Evolutionary conservation across 2,888 invertebrate genomes (phyloP).

Genomic region (Cosmia pyralina): DNA sequence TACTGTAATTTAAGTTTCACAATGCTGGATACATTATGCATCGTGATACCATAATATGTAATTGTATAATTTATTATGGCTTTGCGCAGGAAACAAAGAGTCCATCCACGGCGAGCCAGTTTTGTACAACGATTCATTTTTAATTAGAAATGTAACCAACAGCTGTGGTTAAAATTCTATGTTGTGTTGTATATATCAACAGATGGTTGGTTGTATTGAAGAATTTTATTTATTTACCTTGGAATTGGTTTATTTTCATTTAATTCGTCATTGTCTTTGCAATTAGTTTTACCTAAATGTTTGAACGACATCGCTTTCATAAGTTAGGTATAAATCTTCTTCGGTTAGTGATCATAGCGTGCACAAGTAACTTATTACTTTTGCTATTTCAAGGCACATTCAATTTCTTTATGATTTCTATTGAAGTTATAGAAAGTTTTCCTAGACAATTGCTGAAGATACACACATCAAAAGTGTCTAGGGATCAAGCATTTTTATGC

Average conservation of each 20-base stretch:
- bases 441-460: background rate
- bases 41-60: slow-evolving; percentile 15
- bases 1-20: slow-evolving; percentile 16
- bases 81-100: background rate
- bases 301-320: background rate
- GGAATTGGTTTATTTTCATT: background rate
- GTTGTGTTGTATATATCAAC: background rate
- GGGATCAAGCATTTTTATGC: too few relatives aligned
- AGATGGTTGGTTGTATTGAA: background rate
- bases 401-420: slow-evolving; percentile 5
- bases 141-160: slow-evolving; percentile 9
- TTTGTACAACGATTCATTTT: slow-evolving; percentile 13
- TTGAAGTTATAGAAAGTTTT: background rate
- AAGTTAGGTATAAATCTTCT: background rate
- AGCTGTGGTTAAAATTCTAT: background rate
- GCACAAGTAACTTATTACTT: background rate
- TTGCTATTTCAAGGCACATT: background rate
- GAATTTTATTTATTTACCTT: background rate
- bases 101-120: background rate
- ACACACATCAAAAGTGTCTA: too few relatives aligned
- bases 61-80: slow-evolving; percentile 25
- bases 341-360: slow-evolving; percentile 6
- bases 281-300: background rate
- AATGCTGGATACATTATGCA: background rate
- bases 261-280: background rate